These are phyloP conservation scores for Ophraella communa DNA, from an alignment of 2,888 invertebrate species.

Conservation along the genomic window DNA sequence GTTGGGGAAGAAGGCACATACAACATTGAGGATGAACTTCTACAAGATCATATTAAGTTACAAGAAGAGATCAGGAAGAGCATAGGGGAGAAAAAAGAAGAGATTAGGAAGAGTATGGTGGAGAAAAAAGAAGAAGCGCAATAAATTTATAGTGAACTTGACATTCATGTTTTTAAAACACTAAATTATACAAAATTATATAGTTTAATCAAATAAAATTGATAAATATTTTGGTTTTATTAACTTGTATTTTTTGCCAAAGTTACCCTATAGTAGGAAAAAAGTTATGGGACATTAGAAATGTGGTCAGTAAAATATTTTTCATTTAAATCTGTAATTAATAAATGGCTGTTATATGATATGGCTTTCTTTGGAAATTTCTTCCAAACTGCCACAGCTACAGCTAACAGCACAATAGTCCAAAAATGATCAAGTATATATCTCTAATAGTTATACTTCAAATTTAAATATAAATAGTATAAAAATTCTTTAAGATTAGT, in stretches of 20 bases:
- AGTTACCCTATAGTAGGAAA: not conserved
- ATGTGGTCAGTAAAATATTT: too few species aligned
- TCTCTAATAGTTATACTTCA: too few species aligned
- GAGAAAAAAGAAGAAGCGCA: not conserved
- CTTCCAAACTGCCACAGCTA: too few species aligned
- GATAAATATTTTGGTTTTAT: not conserved
- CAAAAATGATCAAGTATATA: too few species aligned
- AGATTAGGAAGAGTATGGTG: conserved; percentile 7
- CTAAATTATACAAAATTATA: conserved; percentile 7
- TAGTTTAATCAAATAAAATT: conserved; percentile 2
- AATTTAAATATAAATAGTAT: too few species aligned
- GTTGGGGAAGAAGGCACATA: conserved; percentile 43
- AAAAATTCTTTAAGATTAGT: too few species aligned
- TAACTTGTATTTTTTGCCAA: not conserved
- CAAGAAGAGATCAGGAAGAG: conserved; percentile 46
- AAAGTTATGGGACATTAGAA: too few species aligned
- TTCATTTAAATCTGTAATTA: too few species aligned
- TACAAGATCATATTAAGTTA: conserved; percentile 53
- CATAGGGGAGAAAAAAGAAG: not conserved
- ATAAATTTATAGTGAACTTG: not conserved
- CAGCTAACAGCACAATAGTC: too few species aligned
- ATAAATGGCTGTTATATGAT: too few species aligned
- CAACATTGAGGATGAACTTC: conserved; percentile 47
- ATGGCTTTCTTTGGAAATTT: too few species aligned
- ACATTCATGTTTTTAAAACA: not conserved